A percentile compares a stretch with the other conserved stretches of the same genome.
These are phyloP conservation scores for Labrus mixtus DNA, from an alignment of 2,113 vertebrate species.

Conservation along the genomic window DNA sequence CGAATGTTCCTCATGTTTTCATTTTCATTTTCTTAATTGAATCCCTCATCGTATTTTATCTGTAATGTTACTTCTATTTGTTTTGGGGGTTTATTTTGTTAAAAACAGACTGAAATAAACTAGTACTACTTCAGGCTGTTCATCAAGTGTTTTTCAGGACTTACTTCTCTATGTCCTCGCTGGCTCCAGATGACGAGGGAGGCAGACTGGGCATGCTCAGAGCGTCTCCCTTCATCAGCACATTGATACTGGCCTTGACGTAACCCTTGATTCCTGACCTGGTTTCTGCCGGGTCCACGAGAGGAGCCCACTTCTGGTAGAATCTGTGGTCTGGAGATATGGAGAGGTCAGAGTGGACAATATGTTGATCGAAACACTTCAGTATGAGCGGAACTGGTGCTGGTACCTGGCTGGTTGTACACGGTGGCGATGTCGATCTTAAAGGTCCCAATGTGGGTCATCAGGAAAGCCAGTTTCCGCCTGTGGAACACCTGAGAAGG, in stretches of 20 bases:
- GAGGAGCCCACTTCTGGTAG: constrained; percentile 95
- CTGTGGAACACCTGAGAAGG: constrained; percentile 90
- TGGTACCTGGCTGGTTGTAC: constrained; percentile 91
- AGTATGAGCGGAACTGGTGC: constrained; percentile 33
- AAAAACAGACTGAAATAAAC: too few relatives aligned
- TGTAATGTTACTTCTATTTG: too few relatives aligned
- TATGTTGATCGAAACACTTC: background rate
- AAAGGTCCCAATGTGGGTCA: constrained; percentile 90
- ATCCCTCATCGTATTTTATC: too few relatives aligned
- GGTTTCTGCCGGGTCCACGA: constrained; percentile 92
- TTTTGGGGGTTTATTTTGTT: too few relatives aligned
- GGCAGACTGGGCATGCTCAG: constrained; percentile 76
- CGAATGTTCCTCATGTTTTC: too few relatives aligned
- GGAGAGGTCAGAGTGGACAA: constrained; percentile 16
- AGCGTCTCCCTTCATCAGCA: constrained; percentile 87
- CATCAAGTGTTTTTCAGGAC: constrained; percentile 17
- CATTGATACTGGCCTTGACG: constrained; percentile 89
- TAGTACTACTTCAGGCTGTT: too few relatives aligned
- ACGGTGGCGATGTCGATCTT: constrained; percentile 91
- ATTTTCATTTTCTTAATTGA: too few relatives aligned
- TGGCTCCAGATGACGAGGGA: constrained; percentile 60
- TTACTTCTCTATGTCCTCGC: constrained; percentile 92
- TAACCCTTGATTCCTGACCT: constrained; percentile 91
- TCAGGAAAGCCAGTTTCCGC: constrained; percentile 88
- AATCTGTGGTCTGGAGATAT: constrained; percentile 89